Percentiles rank a stretch among this genome's conserved stretches.
phyloP scores from a whole-genome alignment of 92 coral and sea anemone genomes.

The Diadumene lineata region DNA sequence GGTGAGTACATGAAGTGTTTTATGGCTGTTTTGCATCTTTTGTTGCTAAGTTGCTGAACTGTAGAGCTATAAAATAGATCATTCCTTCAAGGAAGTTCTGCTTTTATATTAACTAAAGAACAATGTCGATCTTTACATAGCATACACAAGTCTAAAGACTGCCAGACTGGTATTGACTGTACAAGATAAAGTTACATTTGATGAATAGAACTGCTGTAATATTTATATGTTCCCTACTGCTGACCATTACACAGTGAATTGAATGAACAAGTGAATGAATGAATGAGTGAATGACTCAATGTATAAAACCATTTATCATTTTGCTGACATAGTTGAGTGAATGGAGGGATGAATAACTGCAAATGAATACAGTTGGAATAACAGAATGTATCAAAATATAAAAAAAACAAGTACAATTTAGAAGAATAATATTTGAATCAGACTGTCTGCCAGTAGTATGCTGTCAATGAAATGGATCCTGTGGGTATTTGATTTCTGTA shows the following conservation, averaged over 20 bases:
- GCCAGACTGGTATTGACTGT: not conserved
- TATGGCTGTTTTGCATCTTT: conserved; percentile 1
- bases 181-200: not conserved
- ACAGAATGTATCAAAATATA: too few relatives aligned
- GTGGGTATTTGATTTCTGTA: too few relatives aligned
- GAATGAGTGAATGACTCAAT: not conserved
- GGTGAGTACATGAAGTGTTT: conserved; percentile 17
- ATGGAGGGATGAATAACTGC: not conserved
- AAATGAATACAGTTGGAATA: not conserved
- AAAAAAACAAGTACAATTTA: too few relatives aligned
- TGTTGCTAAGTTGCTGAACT: conserved; percentile 7
- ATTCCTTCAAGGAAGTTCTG: not conserved
- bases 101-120: not conserved
- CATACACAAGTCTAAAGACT: not conserved
- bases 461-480: too few relatives aligned
- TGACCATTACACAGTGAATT: not conserved
- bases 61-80: conserved; percentile 1
- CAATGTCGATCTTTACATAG: not conserved
- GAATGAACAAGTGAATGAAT: not conserved
- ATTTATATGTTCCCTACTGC: not conserved
- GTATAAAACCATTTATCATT: not conserved
- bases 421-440: too few relatives aligned
- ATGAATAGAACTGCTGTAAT: not conserved
- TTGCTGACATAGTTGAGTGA: not conserved
- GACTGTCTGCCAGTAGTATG: too few relatives aligned